These are phyloP conservation scores for Holotrichia oblita DNA, from an alignment of 1,140 invertebrate species.

Conservation along the genomic window DNA sequence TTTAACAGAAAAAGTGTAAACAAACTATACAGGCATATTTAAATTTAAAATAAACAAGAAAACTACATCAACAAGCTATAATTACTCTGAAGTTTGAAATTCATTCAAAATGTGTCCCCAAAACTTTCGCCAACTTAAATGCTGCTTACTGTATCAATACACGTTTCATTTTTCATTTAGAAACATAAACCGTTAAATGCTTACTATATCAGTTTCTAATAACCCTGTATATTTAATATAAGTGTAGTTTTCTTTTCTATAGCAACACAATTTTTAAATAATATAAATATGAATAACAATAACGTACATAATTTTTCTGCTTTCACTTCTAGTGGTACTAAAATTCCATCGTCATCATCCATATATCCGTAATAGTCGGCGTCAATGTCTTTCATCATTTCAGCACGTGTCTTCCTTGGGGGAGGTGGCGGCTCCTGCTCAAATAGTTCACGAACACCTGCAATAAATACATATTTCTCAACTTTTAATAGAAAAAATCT, in stretches of 20 bases:
- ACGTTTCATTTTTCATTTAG: too few species aligned
- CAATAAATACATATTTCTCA: conserved; percentile 37
- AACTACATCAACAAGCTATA: too few species aligned
- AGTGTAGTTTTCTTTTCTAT: not conserved
- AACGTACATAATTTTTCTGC: conserved; percentile 74
- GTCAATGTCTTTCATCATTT: conserved; percentile 98
- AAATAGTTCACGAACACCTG: conserved; percentile 95
- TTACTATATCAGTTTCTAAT: too few species aligned
- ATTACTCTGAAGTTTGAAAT: too few species aligned
- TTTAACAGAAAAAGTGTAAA: too few species aligned
- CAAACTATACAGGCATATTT: too few species aligned
- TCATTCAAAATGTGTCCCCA: too few species aligned
- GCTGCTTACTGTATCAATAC: too few species aligned
- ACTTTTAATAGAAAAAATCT: conserved; percentile 22
- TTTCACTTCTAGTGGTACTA: conserved; percentile 87
- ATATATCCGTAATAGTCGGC: conserved; percentile 99
- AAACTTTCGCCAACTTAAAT: too few species aligned
- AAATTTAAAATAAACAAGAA: too few species aligned
- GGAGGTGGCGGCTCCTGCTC: conserved; percentile 93
- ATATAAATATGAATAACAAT: conserved; percentile 1
- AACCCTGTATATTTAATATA: too few species aligned
- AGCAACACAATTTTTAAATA: conserved; percentile 10
- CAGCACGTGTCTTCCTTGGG: conserved; percentile 90
- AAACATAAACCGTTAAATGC: too few species aligned
- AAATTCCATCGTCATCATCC: conserved; percentile 96